Percentiles rank a stretch among this genome's conserved stretches.
Conservation (phyloP, 2,113 vertebrate genomes). For the Ancistrus triradiatus region DNA sequence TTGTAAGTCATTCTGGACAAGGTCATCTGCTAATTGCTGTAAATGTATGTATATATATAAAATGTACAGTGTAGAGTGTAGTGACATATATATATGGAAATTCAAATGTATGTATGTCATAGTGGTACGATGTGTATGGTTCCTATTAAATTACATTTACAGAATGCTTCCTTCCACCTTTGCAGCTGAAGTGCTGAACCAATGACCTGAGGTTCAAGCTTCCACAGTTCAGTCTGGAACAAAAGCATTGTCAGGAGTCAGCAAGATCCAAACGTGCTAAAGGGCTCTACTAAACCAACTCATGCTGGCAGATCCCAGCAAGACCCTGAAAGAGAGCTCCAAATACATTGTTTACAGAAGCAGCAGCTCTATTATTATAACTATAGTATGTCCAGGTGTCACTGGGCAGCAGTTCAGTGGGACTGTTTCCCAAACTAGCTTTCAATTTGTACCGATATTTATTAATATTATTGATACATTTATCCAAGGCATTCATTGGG, state of each 20-base stretch:
- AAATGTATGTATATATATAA: too few species aligned
- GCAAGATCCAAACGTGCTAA: slow-evolving; percentile 60
- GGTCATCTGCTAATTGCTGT: too few species aligned
- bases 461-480: too few species aligned
- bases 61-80: too few species aligned
- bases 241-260: slow-evolving; percentile 58
- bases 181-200: neutral
- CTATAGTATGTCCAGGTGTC: neutral
- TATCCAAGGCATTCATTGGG: too few species aligned
- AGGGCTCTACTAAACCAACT: slow-evolving; percentile 63
- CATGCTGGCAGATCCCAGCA: slow-evolving; percentile 43
- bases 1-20: too few species aligned
- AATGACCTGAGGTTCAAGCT: slow-evolving; percentile 13
- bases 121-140: slow-evolving; percentile 35
- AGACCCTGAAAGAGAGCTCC: slow-evolving; percentile 1
- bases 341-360: slow-evolving; percentile 7
- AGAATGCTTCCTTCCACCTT: too few species aligned
- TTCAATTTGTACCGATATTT: too few species aligned
- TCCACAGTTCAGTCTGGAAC: slow-evolving; percentile 48
- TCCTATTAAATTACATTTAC: slow-evolving; percentile 23
- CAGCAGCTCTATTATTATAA: neutral
- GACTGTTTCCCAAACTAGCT: too few species aligned
- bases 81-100: too few species aligned
- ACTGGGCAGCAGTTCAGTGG: neutral
- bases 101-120: too few species aligned